Evolutionary conservation across 2,888 invertebrate species (phyloP), one percentile per base, ranked within the genome.

Genomic region (Drosophila villosipedis): DNA sequence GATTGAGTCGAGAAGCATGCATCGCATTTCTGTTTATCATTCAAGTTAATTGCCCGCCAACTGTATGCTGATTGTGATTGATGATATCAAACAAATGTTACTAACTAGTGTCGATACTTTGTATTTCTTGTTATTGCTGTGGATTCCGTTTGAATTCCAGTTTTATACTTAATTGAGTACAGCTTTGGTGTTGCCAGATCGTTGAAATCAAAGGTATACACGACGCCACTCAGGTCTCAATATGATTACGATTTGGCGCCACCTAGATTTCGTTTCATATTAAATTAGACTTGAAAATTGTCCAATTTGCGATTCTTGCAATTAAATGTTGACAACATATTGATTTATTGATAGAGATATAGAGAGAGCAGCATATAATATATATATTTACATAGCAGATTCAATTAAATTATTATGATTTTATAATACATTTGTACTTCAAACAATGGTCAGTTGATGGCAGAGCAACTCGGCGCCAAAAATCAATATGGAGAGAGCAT

Each of bases 381-480:
- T 4, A n/a, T 39, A 47, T 25, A 25, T 12, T 6, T 16, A 14
- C 14, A 43, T 22, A 43, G 22, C 22, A 22, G 4, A 41, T n/a
- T 41, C 14, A 47, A 47, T 47, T 14, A 25, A 41, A 41, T 41
- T n/a, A 2, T 25, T 25, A 16, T 16, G 25, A 25, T 25, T 47
- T 25, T 47, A 16, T 25, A 25, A 25, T 16, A 47, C 16, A 47
- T 16, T 47, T 47, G 25, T 16, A 25, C 25, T 16, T 25, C 7
- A 25, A 47, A 16, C 25, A 16, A 47, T 54, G 41, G 16, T 28
- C 30, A 37, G 16, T 16, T 57, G 60, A 25, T 69, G 43, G 3
- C 53, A n/a, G 0, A 73, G 37, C 9, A 84, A 33, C 19, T 84
- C 84, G 0, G 22, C 61, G 2, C 52, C 66, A 14, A 83, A 68